A percentile compares a stretch with the other conserved stretches of the same genome.
Evolutionary conservation across 2,797 vertebrate genomes (phyloP).

Genomic region (Manis crassicaudata): DNA sequence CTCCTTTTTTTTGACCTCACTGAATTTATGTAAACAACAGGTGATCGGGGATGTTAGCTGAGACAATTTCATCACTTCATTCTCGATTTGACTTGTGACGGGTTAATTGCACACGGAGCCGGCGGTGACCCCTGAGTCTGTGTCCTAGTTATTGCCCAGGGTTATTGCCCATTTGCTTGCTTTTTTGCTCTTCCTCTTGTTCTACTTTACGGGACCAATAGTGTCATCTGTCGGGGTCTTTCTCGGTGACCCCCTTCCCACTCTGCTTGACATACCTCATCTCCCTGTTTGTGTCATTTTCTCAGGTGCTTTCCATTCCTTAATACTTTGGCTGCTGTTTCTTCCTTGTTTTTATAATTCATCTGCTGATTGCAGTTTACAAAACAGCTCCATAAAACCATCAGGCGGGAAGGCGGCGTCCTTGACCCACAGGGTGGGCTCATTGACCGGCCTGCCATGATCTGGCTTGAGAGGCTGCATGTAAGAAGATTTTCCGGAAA

Average conservation of each 20-base stretch:
- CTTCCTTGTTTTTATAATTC: conserved; percentile 42
- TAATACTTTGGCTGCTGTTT: background rate
- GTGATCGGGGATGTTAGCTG: background rate
- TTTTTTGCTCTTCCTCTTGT: background rate
- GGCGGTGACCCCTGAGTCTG: background rate
- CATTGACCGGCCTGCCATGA: background rate
- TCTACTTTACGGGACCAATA: background rate
- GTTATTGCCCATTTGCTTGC: background rate
- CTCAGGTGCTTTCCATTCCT: background rate
- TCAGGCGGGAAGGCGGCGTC: rapidly evolving
- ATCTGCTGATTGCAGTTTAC: background rate
- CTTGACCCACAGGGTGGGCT: background rate
- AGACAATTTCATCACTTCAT: conserved; percentile 43
- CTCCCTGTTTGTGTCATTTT: background rate
- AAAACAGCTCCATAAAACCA: background rate
- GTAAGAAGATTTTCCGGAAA: background rate
- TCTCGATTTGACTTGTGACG: background rate
- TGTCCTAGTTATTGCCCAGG: background rate
- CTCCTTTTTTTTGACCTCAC: background rate
- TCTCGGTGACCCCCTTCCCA: background rate
- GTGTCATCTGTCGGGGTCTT: background rate
- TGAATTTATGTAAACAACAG: conserved; percentile 30
- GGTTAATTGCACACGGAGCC: background rate
- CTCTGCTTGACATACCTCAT: background rate
- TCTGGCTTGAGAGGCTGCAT: background rate